Evolutionary conservation across 1,140 invertebrate species (phyloP).

Genomic region (Hycleus phaleratus): DNA sequence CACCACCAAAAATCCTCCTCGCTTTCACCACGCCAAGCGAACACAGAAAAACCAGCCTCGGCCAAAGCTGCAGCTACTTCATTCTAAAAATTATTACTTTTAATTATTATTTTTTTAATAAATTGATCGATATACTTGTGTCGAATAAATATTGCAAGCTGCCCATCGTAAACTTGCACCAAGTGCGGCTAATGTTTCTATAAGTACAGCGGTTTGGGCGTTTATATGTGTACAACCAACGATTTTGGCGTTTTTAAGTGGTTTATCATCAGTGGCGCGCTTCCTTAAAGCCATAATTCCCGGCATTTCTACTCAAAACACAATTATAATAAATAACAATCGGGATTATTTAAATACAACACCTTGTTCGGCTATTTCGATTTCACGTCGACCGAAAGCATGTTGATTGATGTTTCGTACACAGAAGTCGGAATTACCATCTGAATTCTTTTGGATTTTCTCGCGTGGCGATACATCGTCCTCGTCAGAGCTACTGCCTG

Average conservation of each 20-base stretch:
- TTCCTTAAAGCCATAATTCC: conserved; percentile 92
- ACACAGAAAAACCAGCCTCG: conserved; percentile 81
- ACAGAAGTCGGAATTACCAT: conserved; percentile 80
- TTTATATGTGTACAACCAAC: conserved; percentile 97
- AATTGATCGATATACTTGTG: conserved; percentile 54
- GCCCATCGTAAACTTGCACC: conserved; percentile 92
- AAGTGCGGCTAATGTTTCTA: conserved; percentile 84
- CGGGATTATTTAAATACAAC: background rate
- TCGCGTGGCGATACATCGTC: conserved; percentile 80
- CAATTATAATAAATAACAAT: background rate
- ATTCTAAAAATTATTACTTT: conserved; percentile 54
- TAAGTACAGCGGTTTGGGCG: conserved; percentile 93
- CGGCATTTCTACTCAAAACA: conserved; percentile 73
- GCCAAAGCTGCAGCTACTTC: conserved; percentile 95
- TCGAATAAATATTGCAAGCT: conserved; percentile 97
- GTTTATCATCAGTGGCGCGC: conserved; percentile 86
- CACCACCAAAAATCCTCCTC: conserved; percentile 99
- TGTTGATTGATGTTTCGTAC: conserved; percentile 86
- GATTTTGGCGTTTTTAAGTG: conserved; percentile 90
- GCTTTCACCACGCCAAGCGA: conserved; percentile 92
- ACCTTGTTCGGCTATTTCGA: conserved; percentile 97
- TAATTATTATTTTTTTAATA: background rate
- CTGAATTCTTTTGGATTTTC: conserved; percentile 73
- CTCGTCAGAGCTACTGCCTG: conserved; percentile 79
- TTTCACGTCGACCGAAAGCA: conserved; percentile 89